Evolutionary conservation across 1,140 invertebrate species (phyloP), one percentile per base, ranked within the genome.

Genomic region (Papilio polyxenes): DNA sequence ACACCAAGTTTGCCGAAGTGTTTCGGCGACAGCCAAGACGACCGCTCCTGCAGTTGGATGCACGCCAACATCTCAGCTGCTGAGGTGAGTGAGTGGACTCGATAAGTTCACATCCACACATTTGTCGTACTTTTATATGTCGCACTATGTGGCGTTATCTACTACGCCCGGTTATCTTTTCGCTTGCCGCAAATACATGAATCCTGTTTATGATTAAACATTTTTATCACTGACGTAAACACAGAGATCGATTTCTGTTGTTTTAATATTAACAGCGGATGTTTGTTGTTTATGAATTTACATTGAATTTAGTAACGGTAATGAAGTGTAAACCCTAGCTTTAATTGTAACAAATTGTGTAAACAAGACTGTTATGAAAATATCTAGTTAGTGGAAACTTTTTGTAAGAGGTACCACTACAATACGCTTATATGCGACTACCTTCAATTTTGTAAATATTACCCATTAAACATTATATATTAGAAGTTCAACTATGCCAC

Each of bases 31-130:
- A 88, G 89, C 88, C 89, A 89, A 85, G 80, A 88, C 89, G 89
- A 87, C 86, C 88, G 83, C 85, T 89, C 89, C 87, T 84, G 84
- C 85, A 90, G 85, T 94, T 94, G 92, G 92, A 94, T 93, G 92
- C 90, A 92, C 89, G 92, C 92, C 92, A 94, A 92, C 87, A 89
- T 85, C 85, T 87, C 91, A 86, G 86, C 86, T 89, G 84, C 89
- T 91, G 90, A 94, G 92, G 92, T 94, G 89, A 93, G 91, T 86
- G 84, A 86, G 89, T 88, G 80, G 83, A 90, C 85, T 87, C 82
- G 72, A 81, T 87, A 85, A 85, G 84, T 86, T 80, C 83, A 84
- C 77, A 81, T 85, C 78, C 82, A 84, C 77, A 81, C 86, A 86
- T 86, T 87, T 87, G 85, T 77, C 83, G 74, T 53, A 76, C 81